A percentile compares a stretch with the other conserved stretches of the same genome.
Evolutionary conservation across 2,888 invertebrate genomes (phyloP).

Genomic region (Ophion slaviceki): DNA sequence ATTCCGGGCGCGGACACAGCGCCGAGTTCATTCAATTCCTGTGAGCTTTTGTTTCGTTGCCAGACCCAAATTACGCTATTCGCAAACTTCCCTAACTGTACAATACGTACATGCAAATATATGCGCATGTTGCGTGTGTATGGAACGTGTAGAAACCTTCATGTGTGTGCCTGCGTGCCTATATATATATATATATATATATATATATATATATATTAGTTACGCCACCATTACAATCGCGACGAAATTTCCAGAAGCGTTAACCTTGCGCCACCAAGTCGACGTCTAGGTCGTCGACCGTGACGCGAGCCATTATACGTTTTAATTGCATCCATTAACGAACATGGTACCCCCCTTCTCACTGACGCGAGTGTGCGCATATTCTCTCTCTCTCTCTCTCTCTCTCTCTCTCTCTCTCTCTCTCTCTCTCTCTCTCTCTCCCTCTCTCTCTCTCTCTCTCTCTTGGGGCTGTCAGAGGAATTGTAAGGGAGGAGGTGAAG

Average conservation of each 20-base stretch:
- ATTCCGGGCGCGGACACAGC: not conserved
- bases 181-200: not conserved
- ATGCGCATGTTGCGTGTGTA: not conserved
- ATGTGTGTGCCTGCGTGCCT: not conserved
- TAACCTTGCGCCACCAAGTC: constrained; percentile 73
- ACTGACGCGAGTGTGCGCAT: constrained; percentile 36
- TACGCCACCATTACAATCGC: constrained; percentile 6
- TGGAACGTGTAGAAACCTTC: not conserved
- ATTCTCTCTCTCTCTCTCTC: not conserved
- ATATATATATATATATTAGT: not conserved
- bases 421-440: not conserved
- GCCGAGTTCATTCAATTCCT: constrained; percentile 17
- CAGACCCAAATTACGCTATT: constrained; percentile 29
- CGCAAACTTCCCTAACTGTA: constrained; percentile 9
- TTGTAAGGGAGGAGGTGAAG: constrained; percentile 29
- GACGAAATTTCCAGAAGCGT: constrained; percentile 74
- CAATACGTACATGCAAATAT: not conserved
- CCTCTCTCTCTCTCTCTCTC: constrained; percentile 37
- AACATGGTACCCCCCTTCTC: constrained; percentile 36
- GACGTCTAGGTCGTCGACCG: constrained; percentile 67
- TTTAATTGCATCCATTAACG: constrained; percentile 82
- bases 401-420: too few species aligned
- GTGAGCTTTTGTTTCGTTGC: constrained; percentile 15
- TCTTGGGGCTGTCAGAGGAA: too few species aligned
- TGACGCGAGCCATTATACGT: constrained; percentile 76